Conservation (phyloP, 2,888 invertebrate genomes). For the Ophion slaviceki region DNA sequence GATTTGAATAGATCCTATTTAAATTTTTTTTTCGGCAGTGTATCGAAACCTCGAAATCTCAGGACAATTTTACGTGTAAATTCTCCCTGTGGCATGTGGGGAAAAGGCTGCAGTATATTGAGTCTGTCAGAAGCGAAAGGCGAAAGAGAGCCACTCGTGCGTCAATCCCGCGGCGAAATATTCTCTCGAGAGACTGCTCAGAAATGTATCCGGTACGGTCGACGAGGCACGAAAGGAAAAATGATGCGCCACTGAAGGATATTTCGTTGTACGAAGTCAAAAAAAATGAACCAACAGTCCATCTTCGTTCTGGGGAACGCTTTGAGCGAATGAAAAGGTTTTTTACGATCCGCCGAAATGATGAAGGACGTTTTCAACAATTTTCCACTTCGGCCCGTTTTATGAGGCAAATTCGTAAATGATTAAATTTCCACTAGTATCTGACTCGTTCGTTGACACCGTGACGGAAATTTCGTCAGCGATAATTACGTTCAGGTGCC, state of each 20-base stretch:
- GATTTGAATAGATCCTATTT: too few species aligned
- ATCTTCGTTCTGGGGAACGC: not conserved
- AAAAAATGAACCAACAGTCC: not conserved
- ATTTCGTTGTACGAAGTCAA: not conserved
- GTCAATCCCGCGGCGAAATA: slow-evolving; percentile 8
- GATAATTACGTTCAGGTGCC: not conserved
- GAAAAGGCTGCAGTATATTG: slow-evolving; percentile 33
- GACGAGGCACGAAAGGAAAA: slow-evolving; percentile 27
- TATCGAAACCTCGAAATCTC: not conserved
- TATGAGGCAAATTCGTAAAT: not conserved
- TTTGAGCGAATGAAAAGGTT: not conserved
- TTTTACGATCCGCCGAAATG: not conserved
- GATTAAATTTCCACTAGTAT: not conserved
- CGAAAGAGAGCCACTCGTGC: slow-evolving; percentile 8
- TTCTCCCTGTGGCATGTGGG: not conserved
- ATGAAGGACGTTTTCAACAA: not conserved
- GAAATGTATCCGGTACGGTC: slow-evolving; percentile 12
- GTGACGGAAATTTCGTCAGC: not conserved
- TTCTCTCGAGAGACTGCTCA: slow-evolving; percentile 10
- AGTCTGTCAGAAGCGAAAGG: slow-evolving; percentile 9
- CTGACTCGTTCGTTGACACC: not conserved
- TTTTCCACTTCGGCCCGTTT: not conserved
- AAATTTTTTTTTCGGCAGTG: not conserved
- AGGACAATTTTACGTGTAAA: not conserved
- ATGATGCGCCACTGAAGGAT: slow-evolving; percentile 19